Base-by-base conservation (phyloP, 2,888 invertebrate species). In the Trissolcus japonicus region DNA sequence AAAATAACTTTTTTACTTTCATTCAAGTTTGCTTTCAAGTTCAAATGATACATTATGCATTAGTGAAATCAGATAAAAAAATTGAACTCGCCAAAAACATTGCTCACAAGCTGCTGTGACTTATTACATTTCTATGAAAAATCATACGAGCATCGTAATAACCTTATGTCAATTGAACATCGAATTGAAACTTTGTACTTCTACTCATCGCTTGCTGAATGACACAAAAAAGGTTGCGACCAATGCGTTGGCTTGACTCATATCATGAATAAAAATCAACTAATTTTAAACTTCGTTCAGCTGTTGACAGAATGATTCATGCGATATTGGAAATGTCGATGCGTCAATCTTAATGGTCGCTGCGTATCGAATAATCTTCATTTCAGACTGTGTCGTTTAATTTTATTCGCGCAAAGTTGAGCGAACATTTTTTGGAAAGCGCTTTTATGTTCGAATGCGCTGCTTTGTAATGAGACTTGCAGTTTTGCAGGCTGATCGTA, bases 301-400 rank as follows among this genome's bases (percentile, higher is more conserved):
- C 6, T 21, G 55, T 69, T 61, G 48, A 21, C 61, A 48, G 35
- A 69, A 61, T 67, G 51, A 68, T 68, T 60, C 54, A 35, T 68
- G 29, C 54, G 14, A 17, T 53, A 61, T 68, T 68, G 54, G 54
- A 68, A 68, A 55, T 54, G 69, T 55, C 69, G 55, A 61, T 55
- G 48, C 61, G 61, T 61, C 55, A 55, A 61, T 69, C 69, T 61
- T 60, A 35, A 68, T 68, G 55, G 54, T 54, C 21, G 54, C 54
- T 55, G 48, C 35, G 19, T 55, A 60, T 61, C 68, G 60, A 35
- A 11, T 35, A 60, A 54, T 60, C 68, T 14, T 61, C 61, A 48
- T 61, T 69, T 55, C 62, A 56, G 7, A 16, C 13, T 41, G 40
- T n/a, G 40, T n/a, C 43, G 43, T 55, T 61, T 46, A 19, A 25